These are phyloP conservation scores for Theropithecus gelada DNA, from an alignment of 2,113 vertebrate genomes.

Conservation along the genomic window DNA sequence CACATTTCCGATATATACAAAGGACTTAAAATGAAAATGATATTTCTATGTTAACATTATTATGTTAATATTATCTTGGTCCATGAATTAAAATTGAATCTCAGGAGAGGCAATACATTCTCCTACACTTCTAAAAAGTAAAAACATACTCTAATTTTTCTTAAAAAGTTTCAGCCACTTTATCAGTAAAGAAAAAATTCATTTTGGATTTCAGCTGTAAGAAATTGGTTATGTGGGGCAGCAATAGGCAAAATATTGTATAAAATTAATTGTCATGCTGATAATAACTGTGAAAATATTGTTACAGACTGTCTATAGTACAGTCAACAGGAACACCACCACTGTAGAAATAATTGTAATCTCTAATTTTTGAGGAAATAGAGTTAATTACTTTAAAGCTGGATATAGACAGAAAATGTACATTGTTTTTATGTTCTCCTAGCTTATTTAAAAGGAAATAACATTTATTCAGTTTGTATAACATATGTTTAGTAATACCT, in stretches of 20 bases:
- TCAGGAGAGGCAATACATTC: neutral
- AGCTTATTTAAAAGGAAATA: conserved; percentile 60
- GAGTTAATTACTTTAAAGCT: conserved; percentile 68
- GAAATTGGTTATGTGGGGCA: conserved; percentile 41
- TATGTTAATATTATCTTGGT: neutral
- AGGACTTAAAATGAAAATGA: neutral
- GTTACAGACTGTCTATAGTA: conserved; percentile 38
- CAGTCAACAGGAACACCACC: conserved; percentile 47
- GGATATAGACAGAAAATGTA: conserved; percentile 41
- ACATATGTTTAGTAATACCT: conserved; percentile 56
- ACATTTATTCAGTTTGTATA: conserved; percentile 62
- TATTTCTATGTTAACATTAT: neutral
- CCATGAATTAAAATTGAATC: neutral
- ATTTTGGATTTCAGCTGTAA: conserved; percentile 26
- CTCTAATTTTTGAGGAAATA: conserved; percentile 59
- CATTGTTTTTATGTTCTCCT: conserved; percentile 45
- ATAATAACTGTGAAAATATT: conserved; percentile 70
- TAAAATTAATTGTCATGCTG: conserved; percentile 59
- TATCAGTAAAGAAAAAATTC: conserved; percentile 5
- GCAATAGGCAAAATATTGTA: conserved; percentile 31
- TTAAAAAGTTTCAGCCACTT: conserved; percentile 13
- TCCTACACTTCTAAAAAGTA: neutral
- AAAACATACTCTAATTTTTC: neutral
- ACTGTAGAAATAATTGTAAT: conserved; percentile 51
- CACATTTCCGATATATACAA: neutral